phyloP scores from a whole-genome alignment of 2,113 vertebrate genomes.

The Heterochromis multidens region DNA sequence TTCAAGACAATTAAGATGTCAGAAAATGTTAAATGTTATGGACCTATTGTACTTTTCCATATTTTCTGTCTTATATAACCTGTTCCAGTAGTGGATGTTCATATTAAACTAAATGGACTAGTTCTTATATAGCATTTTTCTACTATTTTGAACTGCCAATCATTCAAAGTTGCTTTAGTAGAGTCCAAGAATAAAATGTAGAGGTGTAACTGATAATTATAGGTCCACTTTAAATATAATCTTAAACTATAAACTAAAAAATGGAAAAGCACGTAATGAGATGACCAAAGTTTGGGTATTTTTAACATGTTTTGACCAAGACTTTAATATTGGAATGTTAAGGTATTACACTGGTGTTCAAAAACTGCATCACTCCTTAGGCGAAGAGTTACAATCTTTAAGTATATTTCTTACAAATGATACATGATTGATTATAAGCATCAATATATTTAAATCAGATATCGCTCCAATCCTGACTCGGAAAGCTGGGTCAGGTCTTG shows the following conservation, averaged over 20 bases:
- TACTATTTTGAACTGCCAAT: background rate
- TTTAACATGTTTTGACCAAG: background rate
- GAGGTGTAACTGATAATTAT: background rate
- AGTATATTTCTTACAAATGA: background rate
- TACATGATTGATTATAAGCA: background rate
- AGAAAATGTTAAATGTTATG: background rate
- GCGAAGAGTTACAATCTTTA: no score
- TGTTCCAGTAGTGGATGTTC: background rate
- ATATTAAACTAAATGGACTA: no score
- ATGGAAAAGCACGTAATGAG: background rate
- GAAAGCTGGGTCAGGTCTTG: background rate
- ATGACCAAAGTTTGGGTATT: background rate
- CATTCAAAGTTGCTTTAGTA: background rate
- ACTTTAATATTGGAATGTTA: background rate
- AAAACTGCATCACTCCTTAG: no score
- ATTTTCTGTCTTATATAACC: background rate
- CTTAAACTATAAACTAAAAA: background rate
- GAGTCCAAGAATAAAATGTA: background rate
- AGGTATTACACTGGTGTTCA: background rate
- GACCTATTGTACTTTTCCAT: background rate
- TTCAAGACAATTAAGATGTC: background rate
- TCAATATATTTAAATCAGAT: background rate
- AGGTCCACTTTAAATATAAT: fast-evolving
- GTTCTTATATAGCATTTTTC: no score
- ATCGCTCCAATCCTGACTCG: background rate